phyloP scores from a whole-genome alignment of 2,888 invertebrate genomes.

The Maniola hyperantus region DNA sequence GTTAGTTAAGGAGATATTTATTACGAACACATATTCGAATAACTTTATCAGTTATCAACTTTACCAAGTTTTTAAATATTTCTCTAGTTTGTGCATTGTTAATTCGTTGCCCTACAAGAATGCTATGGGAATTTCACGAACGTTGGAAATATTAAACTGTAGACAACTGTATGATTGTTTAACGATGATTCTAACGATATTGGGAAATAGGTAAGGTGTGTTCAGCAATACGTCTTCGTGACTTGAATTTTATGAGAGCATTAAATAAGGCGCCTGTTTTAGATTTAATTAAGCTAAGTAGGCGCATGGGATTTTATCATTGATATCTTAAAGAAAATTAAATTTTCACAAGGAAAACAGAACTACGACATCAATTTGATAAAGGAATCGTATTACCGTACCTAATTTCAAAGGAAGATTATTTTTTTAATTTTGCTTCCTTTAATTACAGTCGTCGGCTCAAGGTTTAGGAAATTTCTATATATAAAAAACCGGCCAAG shows the following conservation, averaged over 20 bases:
- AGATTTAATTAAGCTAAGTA: slow-evolving; percentile 62
- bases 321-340: not conserved
- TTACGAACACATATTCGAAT: too few species aligned
- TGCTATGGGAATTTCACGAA: too few species aligned
- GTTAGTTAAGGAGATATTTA: too few species aligned
- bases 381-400: not conserved
- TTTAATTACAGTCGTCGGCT: too few species aligned
- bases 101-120: too few species aligned
- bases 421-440: not conserved
- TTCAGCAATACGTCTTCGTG: slow-evolving; percentile 58
- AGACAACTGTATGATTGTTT: not conserved
- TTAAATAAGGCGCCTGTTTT: slow-evolving; percentile 62
- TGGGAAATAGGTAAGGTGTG: slow-evolving; percentile 70
- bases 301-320: slow-evolving; percentile 14
- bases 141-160: too few species aligned
- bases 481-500: too few species aligned
- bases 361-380: not conserved
- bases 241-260: slow-evolving; percentile 60
- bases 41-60: too few species aligned
- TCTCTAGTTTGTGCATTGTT: too few species aligned
- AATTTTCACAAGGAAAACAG: not conserved
- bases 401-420: not conserved
- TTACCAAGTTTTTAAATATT: too few species aligned
- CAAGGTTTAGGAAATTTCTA: not conserved
- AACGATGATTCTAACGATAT: slow-evolving; percentile 59